Evolutionary conservation across 2,113 vertebrate genomes (phyloP).

Genomic region (Baryphthengus martii): DNA sequence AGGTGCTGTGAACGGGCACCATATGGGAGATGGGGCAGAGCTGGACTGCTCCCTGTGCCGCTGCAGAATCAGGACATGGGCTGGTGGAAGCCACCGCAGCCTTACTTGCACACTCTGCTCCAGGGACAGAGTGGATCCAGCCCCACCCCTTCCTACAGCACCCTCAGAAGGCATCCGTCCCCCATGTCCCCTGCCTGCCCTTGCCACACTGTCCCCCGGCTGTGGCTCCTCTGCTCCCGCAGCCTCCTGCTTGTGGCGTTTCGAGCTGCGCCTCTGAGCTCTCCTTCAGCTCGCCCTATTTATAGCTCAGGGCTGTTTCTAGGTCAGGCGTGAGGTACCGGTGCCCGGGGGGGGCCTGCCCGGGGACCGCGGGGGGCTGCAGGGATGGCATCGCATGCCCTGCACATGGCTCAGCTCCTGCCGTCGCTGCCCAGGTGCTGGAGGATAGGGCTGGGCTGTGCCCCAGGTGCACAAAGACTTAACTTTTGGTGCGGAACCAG

Average conservation of each 20-base stretch:
- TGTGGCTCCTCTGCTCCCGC: neutral
- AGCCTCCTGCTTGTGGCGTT: neutral
- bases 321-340: neutral
- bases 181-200: neutral
- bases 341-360: neutral
- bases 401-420: accelerated
- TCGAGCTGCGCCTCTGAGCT: neutral
- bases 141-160: neutral
- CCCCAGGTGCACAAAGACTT: neutral
- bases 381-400: accelerated
- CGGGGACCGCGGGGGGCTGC: accelerated
- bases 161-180: no score
- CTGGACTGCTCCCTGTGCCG: neutral
- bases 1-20: accelerated
- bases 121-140: neutral
- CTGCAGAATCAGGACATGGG: accelerated
- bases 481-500: neutral
- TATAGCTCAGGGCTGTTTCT: conserved; percentile 54
- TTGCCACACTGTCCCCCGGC: neutral
- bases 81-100: neutral
- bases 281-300: neutral
- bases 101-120: accelerated
- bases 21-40: neutral
- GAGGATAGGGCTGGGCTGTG: neutral
- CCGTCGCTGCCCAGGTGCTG: neutral